Conservation (phyloP, 1,140 invertebrate genomes). For the Achroia grisella region DNA sequence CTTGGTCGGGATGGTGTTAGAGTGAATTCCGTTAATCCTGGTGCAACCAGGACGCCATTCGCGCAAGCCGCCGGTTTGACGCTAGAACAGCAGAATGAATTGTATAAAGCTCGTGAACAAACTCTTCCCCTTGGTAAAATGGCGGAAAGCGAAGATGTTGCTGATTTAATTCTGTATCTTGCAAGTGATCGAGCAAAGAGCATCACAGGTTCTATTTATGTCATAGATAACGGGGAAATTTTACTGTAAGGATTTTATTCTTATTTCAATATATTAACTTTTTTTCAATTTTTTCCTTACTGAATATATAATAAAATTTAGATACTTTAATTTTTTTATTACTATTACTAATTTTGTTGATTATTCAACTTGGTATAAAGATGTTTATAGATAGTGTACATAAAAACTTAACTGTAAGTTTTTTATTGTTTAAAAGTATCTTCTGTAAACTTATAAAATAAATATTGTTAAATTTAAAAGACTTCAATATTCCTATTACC, state of each 20-base stretch:
- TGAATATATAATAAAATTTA: too few relatives aligned
- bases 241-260: not conserved
- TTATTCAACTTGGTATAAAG: too few relatives aligned
- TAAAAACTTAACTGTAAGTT: too few relatives aligned
- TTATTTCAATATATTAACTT: too few relatives aligned
- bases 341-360: too few relatives aligned
- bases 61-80: slow-evolving; percentile 57
- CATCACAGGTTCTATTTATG: slow-evolving; percentile 85
- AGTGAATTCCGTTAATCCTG: slow-evolving; percentile 85
- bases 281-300: too few relatives aligned
- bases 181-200: slow-evolving; percentile 86
- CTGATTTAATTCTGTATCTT: slow-evolving; percentile 86
- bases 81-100: slow-evolving; percentile 17
- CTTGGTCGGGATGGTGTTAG: slow-evolving; percentile 79
- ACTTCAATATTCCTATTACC: too few relatives aligned
- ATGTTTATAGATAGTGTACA: too few relatives aligned
- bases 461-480: too few relatives aligned
- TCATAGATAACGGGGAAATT: slow-evolving; percentile 87
- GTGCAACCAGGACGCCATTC: slow-evolving; percentile 80
- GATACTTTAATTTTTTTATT: too few relatives aligned
- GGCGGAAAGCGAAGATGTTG: slow-evolving; percentile 79
- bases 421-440: too few relatives aligned
- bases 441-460: too few relatives aligned
- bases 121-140: slow-evolving; percentile 44
- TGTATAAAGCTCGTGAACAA: slow-evolving; percentile 19